phyloP scores from a whole-genome alignment of 2,888 invertebrate species.

The Eupithecia pulchellata region DNA sequence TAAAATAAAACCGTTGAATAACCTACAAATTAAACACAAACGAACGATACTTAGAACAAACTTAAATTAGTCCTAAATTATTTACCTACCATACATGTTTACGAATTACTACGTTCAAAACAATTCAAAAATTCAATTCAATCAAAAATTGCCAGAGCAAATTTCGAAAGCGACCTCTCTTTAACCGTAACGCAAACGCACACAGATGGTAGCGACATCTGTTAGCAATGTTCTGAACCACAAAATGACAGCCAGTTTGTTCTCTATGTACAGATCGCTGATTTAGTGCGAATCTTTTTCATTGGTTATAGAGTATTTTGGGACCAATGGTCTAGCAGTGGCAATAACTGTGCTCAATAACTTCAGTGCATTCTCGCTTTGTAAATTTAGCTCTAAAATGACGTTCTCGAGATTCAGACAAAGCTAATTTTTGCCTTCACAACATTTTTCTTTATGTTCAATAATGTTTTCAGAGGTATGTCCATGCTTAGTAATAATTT shows the following conservation, averaged over 20 bases:
- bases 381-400: not conserved
- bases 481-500: no score
- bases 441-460: no score
- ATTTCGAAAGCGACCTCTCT: not conserved
- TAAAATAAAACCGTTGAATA: no score
- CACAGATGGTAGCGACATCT: not conserved
- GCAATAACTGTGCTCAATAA: not conserved
- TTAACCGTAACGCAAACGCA: accelerated
- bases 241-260: not conserved
- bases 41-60: no score
- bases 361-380: not conserved
- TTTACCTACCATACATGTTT: no score
- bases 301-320: not conserved
- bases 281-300: not conserved
- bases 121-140: no score
- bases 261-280: not conserved
- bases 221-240: not conserved
- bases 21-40: no score
- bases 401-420: not conserved
- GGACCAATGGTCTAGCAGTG: not conserved
- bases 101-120: no score
- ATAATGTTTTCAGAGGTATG: no score
- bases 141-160: no score
- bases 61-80: no score
- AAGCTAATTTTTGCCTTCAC: not conserved